Conservation (phyloP, 2,113 vertebrate genomes). For the Cyprichromis sp. region DNA sequence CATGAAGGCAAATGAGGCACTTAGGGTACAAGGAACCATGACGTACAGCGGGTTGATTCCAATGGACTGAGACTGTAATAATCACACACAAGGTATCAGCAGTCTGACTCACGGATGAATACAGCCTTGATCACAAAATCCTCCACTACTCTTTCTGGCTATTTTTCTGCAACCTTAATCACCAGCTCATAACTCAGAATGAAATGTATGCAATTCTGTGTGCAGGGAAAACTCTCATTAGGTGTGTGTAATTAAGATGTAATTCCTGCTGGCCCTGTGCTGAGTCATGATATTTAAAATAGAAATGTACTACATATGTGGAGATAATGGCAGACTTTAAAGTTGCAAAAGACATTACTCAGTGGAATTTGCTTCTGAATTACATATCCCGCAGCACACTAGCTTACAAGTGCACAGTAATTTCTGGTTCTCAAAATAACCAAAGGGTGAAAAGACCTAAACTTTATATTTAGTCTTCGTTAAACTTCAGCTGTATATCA, state of each 20-base stretch:
- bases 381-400: constrained; percentile 13
- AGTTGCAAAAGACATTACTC: constrained; percentile 12
- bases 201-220: constrained; percentile 38
- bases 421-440: constrained; percentile 54
- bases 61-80: constrained; percentile 81
- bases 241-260: constrained; percentile 60
- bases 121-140: constrained; percentile 19
- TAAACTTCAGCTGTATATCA: constrained; percentile 1
- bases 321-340: constrained; percentile 42
- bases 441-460: constrained; percentile 8
- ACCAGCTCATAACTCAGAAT: constrained; percentile 44
- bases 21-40: constrained; percentile 92
- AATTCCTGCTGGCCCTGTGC: constrained; percentile 31
- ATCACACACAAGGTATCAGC: constrained; percentile 35
- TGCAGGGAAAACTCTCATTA: constrained; percentile 48
- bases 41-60: constrained; percentile 87
- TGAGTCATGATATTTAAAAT: constrained; percentile 59
- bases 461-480: neutral
- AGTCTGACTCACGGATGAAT: constrained; percentile 9
- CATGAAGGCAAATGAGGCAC: constrained; percentile 95
- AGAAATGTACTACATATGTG: constrained; percentile 18
- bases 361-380: constrained; percentile 39
- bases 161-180: constrained; percentile 38
- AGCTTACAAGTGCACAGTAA: constrained; percentile 26
- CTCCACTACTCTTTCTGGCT: neutral